Evolutionary conservation across 2,113 vertebrate genomes (phyloP), one percentile per base, ranked within the genome.

Genomic region (Andinoacara biseriatus): DNA sequence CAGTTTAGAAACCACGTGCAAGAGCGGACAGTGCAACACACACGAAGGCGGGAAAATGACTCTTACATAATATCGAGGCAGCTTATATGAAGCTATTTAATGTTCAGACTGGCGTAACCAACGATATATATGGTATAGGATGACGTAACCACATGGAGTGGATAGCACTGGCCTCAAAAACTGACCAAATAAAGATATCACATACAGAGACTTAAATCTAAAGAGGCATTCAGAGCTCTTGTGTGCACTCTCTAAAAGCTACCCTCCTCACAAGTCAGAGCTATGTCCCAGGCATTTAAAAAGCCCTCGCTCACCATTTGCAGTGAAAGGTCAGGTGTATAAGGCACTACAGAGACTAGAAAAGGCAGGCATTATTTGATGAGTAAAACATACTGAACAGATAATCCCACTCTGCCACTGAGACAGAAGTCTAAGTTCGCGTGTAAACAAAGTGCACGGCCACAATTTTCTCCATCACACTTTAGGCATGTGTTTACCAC

Each of bases 271-370:
- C 69, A 5, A 10, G 29, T 38, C 59, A 17, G 74, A 74, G 52
- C 54, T 60, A 17, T 31, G 58, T 85, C 61, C 61, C 13, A 3
- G 49, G 57, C 24, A 58, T 52, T 85, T 80, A 24, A 49, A 35
- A n/a, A 78, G 24, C 63, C 18, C 14, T 77, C 29, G 26, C 60
- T 83, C 57, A 52, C 52, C 13, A 65, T 87, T 81, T 81, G 60
- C 56, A 49, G 57, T 74, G 57, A 90, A 91, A 86, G 76, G 81
- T 88, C 90, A 88, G 63, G 11, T 63, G 49, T 58, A 52, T 52
- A 38, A 74, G 24, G 20, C 54, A 24, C 24, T 20, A 3, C 58
- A 33, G 38, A 67, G 54, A 43, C 56, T 33, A 35, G 38, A 33
- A 77, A 81, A 75, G 59, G 7, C 35, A 29, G 24, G 43, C 17